Conservation (phyloP, 2,797 vertebrate species). For the Falco cherrug region DNA sequence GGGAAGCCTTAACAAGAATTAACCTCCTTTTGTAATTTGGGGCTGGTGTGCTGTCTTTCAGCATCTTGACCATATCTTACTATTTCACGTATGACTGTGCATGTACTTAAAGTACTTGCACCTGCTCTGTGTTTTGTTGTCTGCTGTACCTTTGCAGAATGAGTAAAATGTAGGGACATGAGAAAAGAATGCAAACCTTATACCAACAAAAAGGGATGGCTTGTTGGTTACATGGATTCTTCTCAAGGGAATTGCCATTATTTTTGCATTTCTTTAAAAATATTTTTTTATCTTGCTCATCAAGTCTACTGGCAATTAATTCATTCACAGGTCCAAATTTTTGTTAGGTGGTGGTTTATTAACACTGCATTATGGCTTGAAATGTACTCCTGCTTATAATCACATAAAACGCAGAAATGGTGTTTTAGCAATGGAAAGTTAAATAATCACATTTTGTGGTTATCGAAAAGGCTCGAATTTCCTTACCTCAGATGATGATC, state of each 20-base stretch:
- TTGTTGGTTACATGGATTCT: neutral
- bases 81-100: neutral
- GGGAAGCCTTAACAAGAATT: neutral
- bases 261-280: neutral
- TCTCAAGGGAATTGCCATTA: neutral
- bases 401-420: accelerated
- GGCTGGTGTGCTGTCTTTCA: neutral
- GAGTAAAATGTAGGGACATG: neutral
- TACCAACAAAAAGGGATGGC: neutral
- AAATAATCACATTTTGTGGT: neutral
- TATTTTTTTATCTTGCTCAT: neutral
- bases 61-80: neutral
- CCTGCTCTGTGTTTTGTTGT: neutral
- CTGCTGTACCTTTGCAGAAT: neutral
- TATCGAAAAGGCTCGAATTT: neutral
- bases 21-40: neutral
- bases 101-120: neutral
- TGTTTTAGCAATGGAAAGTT: neutral
- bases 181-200: neutral
- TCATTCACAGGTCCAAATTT: accelerated
- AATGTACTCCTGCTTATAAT: neutral
- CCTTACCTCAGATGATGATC: accelerated
- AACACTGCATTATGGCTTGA: neutral
- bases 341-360: neutral
- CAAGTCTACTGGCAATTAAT: neutral